Conservation (phyloP, 2,113 vertebrate species). For the Bujurquina vittata region DNA sequence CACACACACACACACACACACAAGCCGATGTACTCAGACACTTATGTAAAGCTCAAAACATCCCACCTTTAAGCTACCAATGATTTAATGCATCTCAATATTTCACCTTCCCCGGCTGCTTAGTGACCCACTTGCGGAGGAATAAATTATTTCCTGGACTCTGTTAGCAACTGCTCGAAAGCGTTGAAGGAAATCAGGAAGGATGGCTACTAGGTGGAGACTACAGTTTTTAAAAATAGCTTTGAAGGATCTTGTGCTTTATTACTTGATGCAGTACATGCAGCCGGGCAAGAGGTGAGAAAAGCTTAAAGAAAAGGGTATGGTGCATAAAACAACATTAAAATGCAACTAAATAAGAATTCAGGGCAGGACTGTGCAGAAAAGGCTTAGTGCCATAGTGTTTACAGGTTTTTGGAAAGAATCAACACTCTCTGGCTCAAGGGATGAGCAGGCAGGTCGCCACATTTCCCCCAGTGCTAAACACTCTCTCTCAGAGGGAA, state of each 20-base stretch:
- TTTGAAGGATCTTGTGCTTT: constrained; percentile 43
- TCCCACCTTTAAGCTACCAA: constrained; percentile 57
- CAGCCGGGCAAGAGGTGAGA: not conserved
- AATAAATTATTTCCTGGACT: constrained; percentile 69
- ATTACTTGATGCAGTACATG: not conserved
- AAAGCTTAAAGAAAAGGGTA: not conserved
- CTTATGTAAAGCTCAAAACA: constrained; percentile 51
- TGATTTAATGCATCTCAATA: constrained; percentile 71
- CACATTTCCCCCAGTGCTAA: not conserved
- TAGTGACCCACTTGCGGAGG: constrained; percentile 68
- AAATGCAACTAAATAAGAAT: not conserved
- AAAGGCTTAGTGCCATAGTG: not conserved
- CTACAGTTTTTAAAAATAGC: constrained; percentile 45
- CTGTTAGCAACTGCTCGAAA: constrained; percentile 31
- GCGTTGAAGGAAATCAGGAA: constrained; percentile 31
- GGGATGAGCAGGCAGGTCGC: not conserved
- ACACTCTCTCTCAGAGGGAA: not conserved
- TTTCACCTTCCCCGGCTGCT: constrained; percentile 68
- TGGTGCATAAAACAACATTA: not conserved
- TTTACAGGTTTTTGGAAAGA: constrained; percentile 13
- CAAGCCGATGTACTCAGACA: constrained; percentile 20
- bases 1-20: constrained; percentile 9
- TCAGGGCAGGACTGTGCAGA: not conserved
- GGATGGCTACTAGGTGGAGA: constrained; percentile 29
- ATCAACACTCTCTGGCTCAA: not conserved